phyloP scores from a whole-genome alignment of 1,140 invertebrate genomes.

The Hycleus phaleratus region DNA sequence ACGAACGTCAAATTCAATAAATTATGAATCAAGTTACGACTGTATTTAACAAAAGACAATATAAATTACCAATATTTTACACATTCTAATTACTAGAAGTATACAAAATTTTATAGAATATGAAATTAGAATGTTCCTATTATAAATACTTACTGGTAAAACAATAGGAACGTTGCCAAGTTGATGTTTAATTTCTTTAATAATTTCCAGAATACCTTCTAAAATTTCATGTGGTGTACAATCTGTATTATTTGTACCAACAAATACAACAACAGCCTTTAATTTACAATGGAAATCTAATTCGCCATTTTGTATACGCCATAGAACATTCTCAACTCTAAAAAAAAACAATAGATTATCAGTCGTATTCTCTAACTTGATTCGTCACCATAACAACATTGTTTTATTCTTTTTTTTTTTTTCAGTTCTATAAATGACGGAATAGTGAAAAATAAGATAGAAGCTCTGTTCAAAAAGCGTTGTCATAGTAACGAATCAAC shows the following conservation, averaged over 20 bases:
- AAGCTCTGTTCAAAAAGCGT: too few species aligned
- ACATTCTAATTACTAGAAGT: background rate
- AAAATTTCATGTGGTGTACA: constrained; percentile 56
- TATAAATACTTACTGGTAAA: constrained; percentile 50
- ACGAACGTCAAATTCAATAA: too few species aligned
- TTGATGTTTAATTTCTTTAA: constrained; percentile 48
- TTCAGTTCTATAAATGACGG: background rate
- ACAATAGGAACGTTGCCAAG: constrained; percentile 52
- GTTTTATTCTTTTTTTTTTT: background rate
- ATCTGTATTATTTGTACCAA: constrained; percentile 64
- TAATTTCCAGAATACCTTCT: constrained; percentile 57
- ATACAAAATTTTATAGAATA: background rate
- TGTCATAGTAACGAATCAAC: too few species aligned
- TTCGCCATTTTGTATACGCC: constrained; percentile 65
- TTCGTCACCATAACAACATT: background rate
- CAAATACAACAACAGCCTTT: constrained; percentile 61
- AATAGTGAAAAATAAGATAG: too few species aligned
- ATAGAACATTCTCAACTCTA: constrained; percentile 60
- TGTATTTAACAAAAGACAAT: too few species aligned
- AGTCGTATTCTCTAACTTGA: background rate
- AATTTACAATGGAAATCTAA: constrained; percentile 55
- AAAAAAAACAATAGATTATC: constrained; percentile 10
- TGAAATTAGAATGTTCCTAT: background rate
- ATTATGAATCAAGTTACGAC: too few species aligned
- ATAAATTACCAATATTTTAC: too few species aligned